Percentiles rank a stretch among this genome's conserved stretches.
Conservation (phyloP, 2,888 invertebrate genomes). For the Ochropacha duplaris region DNA sequence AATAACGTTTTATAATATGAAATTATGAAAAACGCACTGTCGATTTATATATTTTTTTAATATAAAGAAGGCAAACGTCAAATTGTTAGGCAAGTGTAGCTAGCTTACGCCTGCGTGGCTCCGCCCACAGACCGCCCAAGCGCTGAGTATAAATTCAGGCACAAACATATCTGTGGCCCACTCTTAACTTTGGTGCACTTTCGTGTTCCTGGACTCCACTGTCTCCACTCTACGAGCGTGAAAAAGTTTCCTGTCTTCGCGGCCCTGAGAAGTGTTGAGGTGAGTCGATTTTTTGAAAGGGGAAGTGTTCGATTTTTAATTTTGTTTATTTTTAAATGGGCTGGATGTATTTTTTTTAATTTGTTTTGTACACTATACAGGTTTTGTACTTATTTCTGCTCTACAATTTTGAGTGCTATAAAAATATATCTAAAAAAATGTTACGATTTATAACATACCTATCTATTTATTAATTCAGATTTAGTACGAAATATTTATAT, state of each 20-base stretch:
- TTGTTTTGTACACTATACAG: too few relatives aligned
- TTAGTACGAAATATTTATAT: too few relatives aligned
- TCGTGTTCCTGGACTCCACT: conserved; percentile 39
- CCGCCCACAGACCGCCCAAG: conserved; percentile 70
- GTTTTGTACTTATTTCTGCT: too few relatives aligned
- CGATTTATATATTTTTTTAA: not conserved
- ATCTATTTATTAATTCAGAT: too few relatives aligned
- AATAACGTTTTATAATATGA: too few relatives aligned
- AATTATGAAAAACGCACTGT: too few relatives aligned
- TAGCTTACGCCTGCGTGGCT: conserved; percentile 68
- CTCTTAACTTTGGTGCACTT: conserved; percentile 65
- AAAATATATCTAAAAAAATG: too few relatives aligned
- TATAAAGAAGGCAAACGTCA: not conserved
- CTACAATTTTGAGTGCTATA: too few relatives aligned
- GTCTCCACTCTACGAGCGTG: conserved; percentile 28
- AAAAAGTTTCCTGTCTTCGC: conserved; percentile 37
- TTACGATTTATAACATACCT: too few relatives aligned
- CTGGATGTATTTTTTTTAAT: not conserved
- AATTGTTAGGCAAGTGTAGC: conserved; percentile 6
- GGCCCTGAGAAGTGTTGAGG: conserved; percentile 29
- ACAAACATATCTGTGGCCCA: conserved; percentile 34
- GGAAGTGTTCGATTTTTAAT: not conserved
- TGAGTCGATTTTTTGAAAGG: conserved; percentile 25
- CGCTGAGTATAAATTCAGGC: conserved; percentile 63
- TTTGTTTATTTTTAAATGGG: not conserved